Conservation (phyloP, 2,888 invertebrate species). For the Ophioninae sp. region DNA sequence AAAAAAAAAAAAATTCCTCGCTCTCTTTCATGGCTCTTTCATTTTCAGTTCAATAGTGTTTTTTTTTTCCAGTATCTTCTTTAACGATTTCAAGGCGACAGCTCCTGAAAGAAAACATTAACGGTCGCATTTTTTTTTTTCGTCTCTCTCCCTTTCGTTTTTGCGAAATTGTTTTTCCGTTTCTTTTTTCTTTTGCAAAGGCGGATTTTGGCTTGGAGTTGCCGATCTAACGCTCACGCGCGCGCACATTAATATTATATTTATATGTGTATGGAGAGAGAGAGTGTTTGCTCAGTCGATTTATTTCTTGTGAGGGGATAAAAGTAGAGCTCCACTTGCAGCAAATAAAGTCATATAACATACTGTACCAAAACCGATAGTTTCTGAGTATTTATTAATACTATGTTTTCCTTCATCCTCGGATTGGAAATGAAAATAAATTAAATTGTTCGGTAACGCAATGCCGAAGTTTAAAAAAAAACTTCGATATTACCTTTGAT, state of each 20-base stretch:
- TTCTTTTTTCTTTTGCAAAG: not conserved
- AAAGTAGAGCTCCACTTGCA: too few species aligned
- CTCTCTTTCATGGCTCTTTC: conserved; percentile 67
- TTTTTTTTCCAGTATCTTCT: conserved; percentile 71
- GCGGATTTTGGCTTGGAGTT: not conserved
- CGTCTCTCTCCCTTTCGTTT: conserved; percentile 17
- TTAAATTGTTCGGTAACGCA: too few species aligned
- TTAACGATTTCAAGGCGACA: conserved; percentile 81
- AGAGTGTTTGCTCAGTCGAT: too few species aligned
- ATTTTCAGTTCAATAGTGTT: conserved; percentile 62
- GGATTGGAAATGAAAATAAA: too few species aligned
- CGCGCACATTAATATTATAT: not conserved
- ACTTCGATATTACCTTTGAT: too few species aligned
- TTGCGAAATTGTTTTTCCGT: not conserved
- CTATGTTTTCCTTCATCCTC: too few species aligned
- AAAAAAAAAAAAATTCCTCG: conserved; percentile 54
- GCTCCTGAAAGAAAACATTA: conserved; percentile 80
- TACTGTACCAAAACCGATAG: not conserved
- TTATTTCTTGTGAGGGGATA: too few species aligned
- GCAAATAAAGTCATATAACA: too few species aligned
- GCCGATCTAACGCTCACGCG: conserved; percentile 5
- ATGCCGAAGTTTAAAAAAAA: too few species aligned
- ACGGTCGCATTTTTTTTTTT: conserved; percentile 67
- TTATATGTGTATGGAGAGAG: too few species aligned
- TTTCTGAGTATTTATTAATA: too few species aligned